Evolutionary conservation across 1,140 invertebrate species (phyloP).

Genomic region (Liolophura sinensis): DNA sequence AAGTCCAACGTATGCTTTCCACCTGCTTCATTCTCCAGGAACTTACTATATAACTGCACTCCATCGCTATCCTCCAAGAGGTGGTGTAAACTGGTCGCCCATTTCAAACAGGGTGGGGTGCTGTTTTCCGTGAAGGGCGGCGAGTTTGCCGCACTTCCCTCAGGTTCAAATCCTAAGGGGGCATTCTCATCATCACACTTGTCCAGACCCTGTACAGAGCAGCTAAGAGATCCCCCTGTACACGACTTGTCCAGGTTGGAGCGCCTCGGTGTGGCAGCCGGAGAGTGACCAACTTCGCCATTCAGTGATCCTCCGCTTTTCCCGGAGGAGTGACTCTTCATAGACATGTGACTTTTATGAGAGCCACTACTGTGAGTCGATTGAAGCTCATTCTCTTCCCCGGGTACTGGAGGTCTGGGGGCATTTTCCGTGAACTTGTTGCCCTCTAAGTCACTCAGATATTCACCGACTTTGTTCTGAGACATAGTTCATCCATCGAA

Average conservation of each 20-base stretch:
- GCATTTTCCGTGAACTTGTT: slow-evolving; percentile 55
- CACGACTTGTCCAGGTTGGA: slow-evolving; percentile 45
- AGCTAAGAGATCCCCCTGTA: slow-evolving; percentile 6
- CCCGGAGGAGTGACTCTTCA: slow-evolving; percentile 34
- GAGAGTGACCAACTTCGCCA: slow-evolving; percentile 38
- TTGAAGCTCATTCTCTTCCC: slow-evolving; percentile 57
- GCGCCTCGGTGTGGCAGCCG: slow-evolving; percentile 47
- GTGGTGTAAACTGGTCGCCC: slow-evolving; percentile 80
- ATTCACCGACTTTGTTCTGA: slow-evolving; percentile 47
- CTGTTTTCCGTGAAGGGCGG: slow-evolving; percentile 55
- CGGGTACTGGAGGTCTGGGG: slow-evolving; percentile 53
- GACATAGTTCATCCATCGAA: too few relatives aligned
- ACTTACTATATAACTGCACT: slow-evolving; percentile 80
- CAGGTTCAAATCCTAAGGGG: slow-evolving; percentile 55
- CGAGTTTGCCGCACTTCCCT: slow-evolving; percentile 53
- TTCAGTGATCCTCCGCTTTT: slow-evolving; percentile 29
- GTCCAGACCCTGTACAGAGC: slow-evolving; percentile 9
- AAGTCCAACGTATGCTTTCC: slow-evolving; percentile 72
- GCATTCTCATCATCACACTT: slow-evolving; percentile 35
- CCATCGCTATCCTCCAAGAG: slow-evolving; percentile 85
- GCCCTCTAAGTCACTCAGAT: slow-evolving; percentile 52
- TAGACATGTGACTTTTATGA: slow-evolving; percentile 28
- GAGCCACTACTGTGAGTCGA: slow-evolving; percentile 49
- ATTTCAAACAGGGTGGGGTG: slow-evolving; percentile 80
- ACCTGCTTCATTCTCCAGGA: slow-evolving; percentile 78